phyloP scores from a whole-genome alignment of 2,888 invertebrate species.

The Leistus spinibarbis region DNA sequence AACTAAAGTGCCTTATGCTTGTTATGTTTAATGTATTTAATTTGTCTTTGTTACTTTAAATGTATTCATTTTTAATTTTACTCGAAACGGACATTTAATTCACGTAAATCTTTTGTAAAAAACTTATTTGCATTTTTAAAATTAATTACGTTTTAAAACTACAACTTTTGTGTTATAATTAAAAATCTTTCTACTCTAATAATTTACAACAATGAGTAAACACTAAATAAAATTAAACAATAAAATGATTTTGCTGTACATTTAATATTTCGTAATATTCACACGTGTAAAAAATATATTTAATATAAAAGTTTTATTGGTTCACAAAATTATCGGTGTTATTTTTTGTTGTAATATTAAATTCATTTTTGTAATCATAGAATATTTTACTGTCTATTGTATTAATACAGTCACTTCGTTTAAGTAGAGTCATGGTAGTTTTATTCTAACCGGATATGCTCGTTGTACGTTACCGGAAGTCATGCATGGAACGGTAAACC shows the following conservation, averaged over 20 bases:
- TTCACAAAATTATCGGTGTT: too few species aligned
- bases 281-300: not conserved
- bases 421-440: not conserved
- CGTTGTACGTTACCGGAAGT: constrained; percentile 20
- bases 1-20: too few species aligned
- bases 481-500: not conserved
- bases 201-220: not conserved
- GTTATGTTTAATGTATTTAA: not conserved
- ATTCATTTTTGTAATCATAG: too few species aligned
- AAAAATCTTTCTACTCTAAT: not conserved
- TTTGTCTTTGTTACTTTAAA: not conserved
- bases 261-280: not conserved
- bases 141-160: not conserved
- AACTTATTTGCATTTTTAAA: not conserved
- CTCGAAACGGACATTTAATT: too few species aligned
- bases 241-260: not conserved
- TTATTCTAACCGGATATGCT: constrained; percentile 12
- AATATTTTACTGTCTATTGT: too few species aligned
- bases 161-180: not conserved
- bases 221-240: too few species aligned
- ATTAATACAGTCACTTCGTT: not conserved
- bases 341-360: too few species aligned
- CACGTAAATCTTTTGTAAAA: not conserved
- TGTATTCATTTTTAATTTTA: too few species aligned
- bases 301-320: too few species aligned